Evolutionary conservation across 1,140 invertebrate species (phyloP).

Genomic region (Drosophila triauraria): DNA sequence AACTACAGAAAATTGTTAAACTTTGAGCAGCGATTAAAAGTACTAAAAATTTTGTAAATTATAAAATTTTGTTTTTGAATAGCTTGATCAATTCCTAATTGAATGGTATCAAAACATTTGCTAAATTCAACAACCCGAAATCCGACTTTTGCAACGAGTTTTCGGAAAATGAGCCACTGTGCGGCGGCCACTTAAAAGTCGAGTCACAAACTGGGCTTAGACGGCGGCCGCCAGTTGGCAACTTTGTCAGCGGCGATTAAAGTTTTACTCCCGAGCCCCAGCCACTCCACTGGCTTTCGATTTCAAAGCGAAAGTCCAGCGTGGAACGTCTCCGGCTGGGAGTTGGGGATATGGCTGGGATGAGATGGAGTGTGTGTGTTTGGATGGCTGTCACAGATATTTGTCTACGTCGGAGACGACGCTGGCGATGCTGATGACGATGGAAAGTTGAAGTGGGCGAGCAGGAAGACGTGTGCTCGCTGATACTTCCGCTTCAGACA

Average conservation of each 20-base stretch:
- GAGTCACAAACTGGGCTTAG: constrained; percentile 36
- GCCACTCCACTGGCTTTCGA: constrained; percentile 16
- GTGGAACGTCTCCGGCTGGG: not conserved
- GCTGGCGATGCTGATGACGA: constrained; percentile 6
- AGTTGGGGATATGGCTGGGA: not conserved
- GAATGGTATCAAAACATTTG: too few relatives aligned
- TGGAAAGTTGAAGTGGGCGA: constrained; percentile 34
- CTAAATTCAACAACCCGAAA: too few relatives aligned
- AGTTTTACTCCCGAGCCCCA: constrained; percentile 1
- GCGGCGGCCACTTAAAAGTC: constrained; percentile 46
- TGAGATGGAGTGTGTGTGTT: not conserved
- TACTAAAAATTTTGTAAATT: too few relatives aligned
- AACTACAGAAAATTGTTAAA: too few relatives aligned
- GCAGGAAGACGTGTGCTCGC: constrained; percentile 52
- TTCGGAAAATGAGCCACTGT: too few relatives aligned
- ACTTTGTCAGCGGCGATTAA: constrained; percentile 42
- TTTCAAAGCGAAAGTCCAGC: constrained; percentile 40
- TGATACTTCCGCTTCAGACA: constrained; percentile 77
- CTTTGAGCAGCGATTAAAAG: too few relatives aligned
- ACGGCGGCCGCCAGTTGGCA: constrained; percentile 20
- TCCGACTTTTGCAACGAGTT: too few relatives aligned
- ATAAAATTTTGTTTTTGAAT: too few relatives aligned
- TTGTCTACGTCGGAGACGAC: constrained; percentile 30
- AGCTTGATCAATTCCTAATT: too few relatives aligned
- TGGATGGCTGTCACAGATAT: constrained; percentile 31